These are phyloP conservation scores for Hylaeus volcanicus DNA, from an alignment of 1,140 invertebrate genomes.

Conservation along the genomic window DNA sequence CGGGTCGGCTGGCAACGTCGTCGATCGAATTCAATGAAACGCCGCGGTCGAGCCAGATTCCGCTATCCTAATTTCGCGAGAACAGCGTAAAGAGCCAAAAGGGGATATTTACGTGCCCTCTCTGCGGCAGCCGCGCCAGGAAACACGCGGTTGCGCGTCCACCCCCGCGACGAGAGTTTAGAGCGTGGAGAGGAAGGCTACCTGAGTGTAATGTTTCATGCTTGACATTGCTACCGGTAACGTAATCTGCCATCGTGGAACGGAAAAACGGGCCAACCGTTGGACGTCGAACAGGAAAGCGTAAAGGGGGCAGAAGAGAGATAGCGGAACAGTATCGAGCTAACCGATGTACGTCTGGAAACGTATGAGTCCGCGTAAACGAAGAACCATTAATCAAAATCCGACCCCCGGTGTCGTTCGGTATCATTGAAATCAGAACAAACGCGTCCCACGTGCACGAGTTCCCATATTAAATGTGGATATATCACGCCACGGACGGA, in stretches of 20 bases:
- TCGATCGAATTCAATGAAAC: slow-evolving; percentile 9
- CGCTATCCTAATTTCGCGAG: not conserved
- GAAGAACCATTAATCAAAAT: slow-evolving; percentile 62
- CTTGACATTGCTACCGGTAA: slow-evolving; percentile 59
- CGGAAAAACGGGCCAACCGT: not conserved
- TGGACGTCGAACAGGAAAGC: not conserved
- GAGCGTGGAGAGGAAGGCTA: too few relatives aligned
- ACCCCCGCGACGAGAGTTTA: slow-evolving; percentile 17
- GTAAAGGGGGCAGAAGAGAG: not conserved
- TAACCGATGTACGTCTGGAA: slow-evolving; percentile 20
- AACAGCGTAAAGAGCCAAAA: slow-evolving; percentile 4
- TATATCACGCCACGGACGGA: slow-evolving; percentile 61
- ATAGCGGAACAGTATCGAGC: not conserved
- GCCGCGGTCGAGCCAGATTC: not conserved
- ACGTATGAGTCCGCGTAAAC: slow-evolving; percentile 44
- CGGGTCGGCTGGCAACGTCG: not conserved
- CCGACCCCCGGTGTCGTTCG: slow-evolving; percentile 47
- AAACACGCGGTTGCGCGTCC: slow-evolving; percentile 28
- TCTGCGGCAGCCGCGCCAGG: slow-evolving; percentile 15
- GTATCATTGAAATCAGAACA: slow-evolving; percentile 65
- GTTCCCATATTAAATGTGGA: slow-evolving; percentile 63
- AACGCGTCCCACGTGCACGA: slow-evolving; percentile 52
- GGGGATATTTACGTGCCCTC: not conserved
- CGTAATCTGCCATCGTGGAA: slow-evolving; percentile 40
- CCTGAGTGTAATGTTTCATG: slow-evolving; percentile 57